These are phyloP conservation scores for Chiroxiphia lanceolata DNA, from an alignment of 2,797 vertebrate genomes.

Conservation along the genomic window DNA sequence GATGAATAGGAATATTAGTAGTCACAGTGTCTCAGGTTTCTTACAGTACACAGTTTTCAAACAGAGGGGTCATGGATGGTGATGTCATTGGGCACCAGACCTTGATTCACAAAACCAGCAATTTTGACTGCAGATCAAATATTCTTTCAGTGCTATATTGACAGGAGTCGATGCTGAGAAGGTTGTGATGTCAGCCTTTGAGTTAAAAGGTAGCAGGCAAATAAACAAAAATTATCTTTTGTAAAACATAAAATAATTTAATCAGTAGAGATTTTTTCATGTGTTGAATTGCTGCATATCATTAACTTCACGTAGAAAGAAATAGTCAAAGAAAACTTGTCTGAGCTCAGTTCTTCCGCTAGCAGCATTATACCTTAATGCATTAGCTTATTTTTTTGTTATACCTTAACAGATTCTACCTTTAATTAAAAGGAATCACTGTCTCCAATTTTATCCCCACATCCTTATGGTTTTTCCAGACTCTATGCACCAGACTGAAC, in stretches of 20 bases:
- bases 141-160: background rate
- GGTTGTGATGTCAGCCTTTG: background rate
- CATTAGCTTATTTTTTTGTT: background rate
- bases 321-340: background rate
- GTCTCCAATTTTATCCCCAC: background rate
- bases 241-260: background rate
- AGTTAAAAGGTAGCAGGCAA: background rate
- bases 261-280: background rate
- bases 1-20: background rate
- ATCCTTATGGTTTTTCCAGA: background rate
- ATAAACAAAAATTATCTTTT: background rate
- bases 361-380: background rate
- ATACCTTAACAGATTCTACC: background rate
- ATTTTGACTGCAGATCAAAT: background rate
- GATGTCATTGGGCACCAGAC: background rate
- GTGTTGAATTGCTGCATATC: background rate
- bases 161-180: background rate
- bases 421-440: background rate
- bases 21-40: background rate
- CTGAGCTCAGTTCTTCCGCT: background rate
- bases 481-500: accelerated
- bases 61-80: background rate
- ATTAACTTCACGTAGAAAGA: background rate
- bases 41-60: background rate
- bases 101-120: background rate